Evolutionary conservation across 2,797 vertebrate genomes (phyloP), one percentile per base, ranked within the genome.

Genomic region (Falco berigora): DNA sequence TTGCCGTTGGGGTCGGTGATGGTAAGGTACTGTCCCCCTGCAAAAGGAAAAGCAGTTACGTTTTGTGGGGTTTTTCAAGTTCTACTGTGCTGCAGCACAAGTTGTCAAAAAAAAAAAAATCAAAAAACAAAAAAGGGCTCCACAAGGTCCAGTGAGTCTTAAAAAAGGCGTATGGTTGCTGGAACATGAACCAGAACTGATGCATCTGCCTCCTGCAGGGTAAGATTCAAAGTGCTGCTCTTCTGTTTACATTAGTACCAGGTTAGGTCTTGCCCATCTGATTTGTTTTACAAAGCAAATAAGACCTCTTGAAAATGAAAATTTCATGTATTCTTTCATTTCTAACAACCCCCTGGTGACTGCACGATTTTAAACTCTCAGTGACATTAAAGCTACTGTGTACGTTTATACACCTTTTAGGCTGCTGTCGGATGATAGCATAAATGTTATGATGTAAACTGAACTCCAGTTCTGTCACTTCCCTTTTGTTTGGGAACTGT

Each of bases 21-120:
- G 7, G 98, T 98, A 80, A 99, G 98, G 93, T 99, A 99, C 38
- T 98, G 98, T 61, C 99, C 99, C 61, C 99, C 99, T 99, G 96
- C 72, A 96, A 96, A 4, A 68, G 67, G 77, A 92, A 95, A 83
- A 75, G 21, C 12, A 52, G 22, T 21, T 30, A 40, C 8, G 0
- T 34, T 47, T 42, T n/a, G 23, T 56, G 23, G 5, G 2, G 3
- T 5, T 9, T 18, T 83, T 63, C 32, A 5, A 56, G 68, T 49
- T 14, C 27, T 67, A 8, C 5, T 52, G 1, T 4, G 8, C 28
- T 81, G 28, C 34, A 76, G 14, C 14, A 21, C 2, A 44, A 30
- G 2, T 61, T 7, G 18, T 6, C 42, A 6, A 44, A 27, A 79
- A 46, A 24, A 59, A 6, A 44, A 79, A 46, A 15, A 66, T 42